Evolutionary conservation across 2,888 invertebrate species (phyloP), one percentile per base, ranked within the genome.

Genomic region (Oasisia sp.): DNA sequence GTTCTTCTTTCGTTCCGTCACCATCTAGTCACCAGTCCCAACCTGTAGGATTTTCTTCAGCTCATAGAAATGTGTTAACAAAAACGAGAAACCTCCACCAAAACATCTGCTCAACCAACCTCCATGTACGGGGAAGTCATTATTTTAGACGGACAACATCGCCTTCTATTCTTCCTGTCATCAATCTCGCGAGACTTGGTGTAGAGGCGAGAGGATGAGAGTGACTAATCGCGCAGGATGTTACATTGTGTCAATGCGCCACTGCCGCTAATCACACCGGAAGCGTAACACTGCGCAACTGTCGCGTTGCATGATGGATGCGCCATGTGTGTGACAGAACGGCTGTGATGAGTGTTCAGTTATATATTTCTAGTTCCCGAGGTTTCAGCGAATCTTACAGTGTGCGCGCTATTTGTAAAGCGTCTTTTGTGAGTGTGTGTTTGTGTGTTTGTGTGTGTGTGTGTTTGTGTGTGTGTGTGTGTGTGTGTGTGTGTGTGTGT

Each of bases 71-170:
- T 27, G 19, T 74, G 7, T 74, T 74, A 27, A n/a, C 27, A 74
- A 74, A 74, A n/a, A 74, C 27, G 19, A 7, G 19, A 27, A 7
- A 7, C 3, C 14, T 74, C n/a, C 74, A 74, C 19, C 27, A n/a
- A 74, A n/a, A n/a, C 74, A 74, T 27, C 74, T 74, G 74, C 74
- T 74, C 74, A 7, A 7, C 74, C 7, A 27, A 27, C n/a, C 74
- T 74, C n/a, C 19, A 74, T 74, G 14, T 74, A 74, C 14, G 74
- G 14, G 74, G 74, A 74, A 74, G 74, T 74, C 74, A 74, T 74
- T 74, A 74, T 74, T 74, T 74, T 74, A 74, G 74, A 74, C 74
- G 74, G 74, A 74, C 74, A 74, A 74, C 74, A 74, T 74, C 74
- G n/a, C 74, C 74, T 74, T 74, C 5, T 27, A 74, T 74, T 74